Base-by-base conservation (phyloP, 35 echinoderm and acorn worm genomes). In the Ophioderma brevispina region DNA sequence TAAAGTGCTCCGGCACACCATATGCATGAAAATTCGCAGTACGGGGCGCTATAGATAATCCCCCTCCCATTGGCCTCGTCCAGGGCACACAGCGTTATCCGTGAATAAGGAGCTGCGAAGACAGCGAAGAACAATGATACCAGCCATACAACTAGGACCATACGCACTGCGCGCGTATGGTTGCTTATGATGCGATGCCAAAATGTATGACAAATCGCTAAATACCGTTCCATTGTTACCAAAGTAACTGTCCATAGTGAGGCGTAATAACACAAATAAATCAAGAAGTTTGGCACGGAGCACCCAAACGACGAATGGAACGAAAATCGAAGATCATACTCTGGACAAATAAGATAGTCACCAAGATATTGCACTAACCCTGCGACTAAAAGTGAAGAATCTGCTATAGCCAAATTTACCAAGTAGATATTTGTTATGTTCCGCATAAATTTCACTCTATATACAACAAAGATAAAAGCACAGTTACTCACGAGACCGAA, bases 361-460 rank as follows among this genome's bases (percentile, higher is more conserved):
- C 59, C 59, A 30, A 70, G 10, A 70, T 70, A 70, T 70, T 70
- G 59, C 17, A 25, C 23, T 15, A 70, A 70, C 2, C 13, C 78
- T 35, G 78, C 38, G 32, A 6, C 3, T 34, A 80, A 33, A 34
- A 80, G 31, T 13, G 38, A 80, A 23, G 6, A 37, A 80, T 80
- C 78, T 4, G 78, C 34, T 10, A 80, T 40, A 1, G 78, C 78
- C n/a, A 80, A 80, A n/a, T 80, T 80, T 13, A 36, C 78, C 25
- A 80, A n/a, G 36, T 80, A 80, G n/a, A 80, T 80, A n/a, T 80
- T 80, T 3, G 78, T 80, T 32, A 80, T 34, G 36, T 36, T 80
- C 5, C 78, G 34, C 78, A 80, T 80, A 40, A 37, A 80, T 5
- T 14, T 36, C 78, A 80, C 78, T 31, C 78, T 14, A 80, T 37